Percentiles rank a stretch among this genome's conserved stretches.
Conservation (phyloP, 2,888 invertebrate genomes). For the Plebejus anna region DNA sequence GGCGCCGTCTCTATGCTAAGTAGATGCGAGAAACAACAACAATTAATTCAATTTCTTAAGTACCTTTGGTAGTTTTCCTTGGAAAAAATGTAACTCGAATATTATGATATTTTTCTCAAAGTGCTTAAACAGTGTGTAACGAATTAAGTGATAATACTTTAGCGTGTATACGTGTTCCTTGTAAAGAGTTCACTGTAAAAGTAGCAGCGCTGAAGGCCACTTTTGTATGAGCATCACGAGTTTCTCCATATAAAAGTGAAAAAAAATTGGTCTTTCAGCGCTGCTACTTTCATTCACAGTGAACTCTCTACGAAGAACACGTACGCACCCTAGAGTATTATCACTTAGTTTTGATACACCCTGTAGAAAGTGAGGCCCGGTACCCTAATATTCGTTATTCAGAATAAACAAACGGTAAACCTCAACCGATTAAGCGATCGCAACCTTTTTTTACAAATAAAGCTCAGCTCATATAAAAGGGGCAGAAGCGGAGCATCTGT, state of each 20-base stretch:
- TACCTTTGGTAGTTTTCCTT: background rate
- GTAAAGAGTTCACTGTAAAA: too few species aligned
- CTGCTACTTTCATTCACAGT: too few species aligned
- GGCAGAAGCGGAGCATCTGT: background rate
- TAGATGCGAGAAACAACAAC: slow-evolving; percentile 10
- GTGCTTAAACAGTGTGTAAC: background rate
- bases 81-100: background rate
- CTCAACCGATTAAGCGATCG: background rate
- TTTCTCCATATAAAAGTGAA: too few species aligned
- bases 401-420: background rate
- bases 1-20: slow-evolving; percentile 14
- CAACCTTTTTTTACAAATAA: slow-evolving; percentile 12
- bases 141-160: too few species aligned
- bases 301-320: too few species aligned
- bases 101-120: background rate
- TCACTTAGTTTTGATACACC: too few species aligned
- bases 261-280: too few species aligned
- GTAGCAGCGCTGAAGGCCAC: too few species aligned
- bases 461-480: slow-evolving; percentile 14
- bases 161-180: too few species aligned
- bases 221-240: too few species aligned
- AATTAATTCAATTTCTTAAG: slow-evolving; percentile 17
- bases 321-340: too few species aligned
- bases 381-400: background rate
- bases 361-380: background rate